These are phyloP conservation scores for Mesitornis unicolor DNA, from an alignment of 2,113 vertebrate species.

Conservation along the genomic window DNA sequence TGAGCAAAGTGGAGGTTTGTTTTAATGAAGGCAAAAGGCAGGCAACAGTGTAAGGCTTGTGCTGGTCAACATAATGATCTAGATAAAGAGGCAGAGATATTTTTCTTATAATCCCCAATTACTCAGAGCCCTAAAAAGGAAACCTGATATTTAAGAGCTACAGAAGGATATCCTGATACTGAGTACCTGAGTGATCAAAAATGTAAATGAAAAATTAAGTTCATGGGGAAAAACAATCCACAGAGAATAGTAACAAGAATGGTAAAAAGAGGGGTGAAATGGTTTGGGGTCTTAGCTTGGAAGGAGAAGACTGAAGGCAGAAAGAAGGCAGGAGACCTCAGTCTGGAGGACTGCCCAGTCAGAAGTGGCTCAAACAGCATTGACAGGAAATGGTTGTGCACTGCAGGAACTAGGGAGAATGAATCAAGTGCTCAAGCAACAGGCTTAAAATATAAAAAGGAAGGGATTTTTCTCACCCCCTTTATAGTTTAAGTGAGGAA, in stretches of 20 bases:
- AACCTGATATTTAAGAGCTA: background rate
- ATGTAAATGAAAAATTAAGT: background rate
- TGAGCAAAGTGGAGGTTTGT: background rate
- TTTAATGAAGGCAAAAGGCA: background rate
- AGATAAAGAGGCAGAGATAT: background rate
- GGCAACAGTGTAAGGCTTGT: background rate
- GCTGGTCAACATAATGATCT: background rate
- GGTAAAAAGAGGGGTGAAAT: background rate
- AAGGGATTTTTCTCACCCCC: background rate
- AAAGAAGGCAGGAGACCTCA: background rate
- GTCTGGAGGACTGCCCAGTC: background rate
- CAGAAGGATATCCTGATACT: background rate
- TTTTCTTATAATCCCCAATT: background rate
- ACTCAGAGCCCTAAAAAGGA: background rate
- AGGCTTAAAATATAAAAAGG: background rate
- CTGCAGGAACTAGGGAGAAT: background rate
- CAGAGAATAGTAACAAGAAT: background rate
- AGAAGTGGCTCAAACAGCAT: background rate
- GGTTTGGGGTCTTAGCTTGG: background rate
- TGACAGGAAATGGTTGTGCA: fast-evolving
- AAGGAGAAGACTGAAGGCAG: background rate
- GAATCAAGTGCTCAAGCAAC: background rate
- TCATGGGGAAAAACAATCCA: background rate
- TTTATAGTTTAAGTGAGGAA: background rate
- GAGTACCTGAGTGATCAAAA: background rate